A percentile compares a stretch with the other conserved stretches of the same genome.
Evolutionary conservation across 2,113 vertebrate species (phyloP).

Genomic region (Cyprinodon brontotheroides): DNA sequence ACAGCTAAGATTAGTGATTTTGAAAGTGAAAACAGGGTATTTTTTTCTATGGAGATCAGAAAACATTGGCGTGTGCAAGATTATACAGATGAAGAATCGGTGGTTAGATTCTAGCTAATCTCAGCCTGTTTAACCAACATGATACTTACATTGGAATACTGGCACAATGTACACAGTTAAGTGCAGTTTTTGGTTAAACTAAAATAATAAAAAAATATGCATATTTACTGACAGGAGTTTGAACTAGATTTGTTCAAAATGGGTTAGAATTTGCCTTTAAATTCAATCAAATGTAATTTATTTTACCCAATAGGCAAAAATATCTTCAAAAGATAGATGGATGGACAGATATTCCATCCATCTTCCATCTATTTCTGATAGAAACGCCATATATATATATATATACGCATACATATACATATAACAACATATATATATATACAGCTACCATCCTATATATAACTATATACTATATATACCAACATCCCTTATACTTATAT

Average conservation of each 20-base stretch:
- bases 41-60: neutral
- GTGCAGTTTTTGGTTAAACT: neutral
- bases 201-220: neutral
- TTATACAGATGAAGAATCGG: neutral
- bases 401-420: too few relatives aligned
- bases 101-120: neutral
- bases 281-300: neutral
- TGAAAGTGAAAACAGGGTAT: neutral
- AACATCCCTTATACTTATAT: too few relatives aligned
- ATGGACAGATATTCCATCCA: neutral
- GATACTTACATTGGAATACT: neutral
- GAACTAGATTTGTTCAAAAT: neutral
- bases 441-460: too few relatives aligned
- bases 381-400: too few relatives aligned
- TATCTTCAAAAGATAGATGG: neutral
- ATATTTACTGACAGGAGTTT: neutral
- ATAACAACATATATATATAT: too few relatives aligned
- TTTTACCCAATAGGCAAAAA: neutral
- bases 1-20: neutral
- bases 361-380: too few relatives aligned
- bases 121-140: neutral
- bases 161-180: neutral
- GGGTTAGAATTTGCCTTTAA: neutral
- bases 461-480: too few relatives aligned
- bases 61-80: neutral